A percentile compares a stretch with the other conserved stretches of the same genome.
Conservation (phyloP, 2,113 vertebrate species). For the Pao palembangensis region DNA sequence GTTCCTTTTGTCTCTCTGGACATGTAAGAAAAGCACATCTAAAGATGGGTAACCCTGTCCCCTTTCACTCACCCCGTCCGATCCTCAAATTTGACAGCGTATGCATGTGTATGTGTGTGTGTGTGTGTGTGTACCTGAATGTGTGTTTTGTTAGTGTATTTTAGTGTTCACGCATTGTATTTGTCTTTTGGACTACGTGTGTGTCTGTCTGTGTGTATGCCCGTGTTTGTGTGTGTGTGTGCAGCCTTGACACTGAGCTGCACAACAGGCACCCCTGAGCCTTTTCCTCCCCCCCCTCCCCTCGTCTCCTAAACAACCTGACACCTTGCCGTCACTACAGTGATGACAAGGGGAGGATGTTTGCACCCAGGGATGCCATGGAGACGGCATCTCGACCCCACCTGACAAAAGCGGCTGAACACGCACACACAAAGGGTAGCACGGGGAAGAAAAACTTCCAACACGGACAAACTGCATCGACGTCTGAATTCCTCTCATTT, state of each 20-base stretch:
- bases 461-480: conserved; percentile 10
- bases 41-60: conserved; percentile 74
- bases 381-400: conserved; percentile 69
- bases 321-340: conserved; percentile 67
- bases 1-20: conserved; percentile 66
- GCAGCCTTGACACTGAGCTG: conserved; percentile 74
- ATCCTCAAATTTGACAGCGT: conserved; percentile 73
- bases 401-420: conserved; percentile 68
- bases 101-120: conserved; percentile 52
- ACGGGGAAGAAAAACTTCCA: conserved; percentile 19
- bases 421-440: conserved; percentile 13
- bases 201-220: conserved; percentile 18
- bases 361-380: conserved; percentile 65
- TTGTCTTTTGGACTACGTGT: conserved; percentile 50
- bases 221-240: conserved; percentile 13
- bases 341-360: conserved; percentile 71
- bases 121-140: conserved; percentile 29
- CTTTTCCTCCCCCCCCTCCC: conserved; percentile 18
- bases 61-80: conserved; percentile 59
- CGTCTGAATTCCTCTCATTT: conserved; percentile 33
- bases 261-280: conserved; percentile 65
- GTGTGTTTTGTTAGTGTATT: conserved; percentile 8
- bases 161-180: conserved; percentile 41
- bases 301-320: conserved; percentile 70
- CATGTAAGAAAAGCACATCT: conserved; percentile 71